Evolutionary conservation across 64 coral and sea anemone genomes (phyloP).

Genomic region (Orbicella faveolata): DNA sequence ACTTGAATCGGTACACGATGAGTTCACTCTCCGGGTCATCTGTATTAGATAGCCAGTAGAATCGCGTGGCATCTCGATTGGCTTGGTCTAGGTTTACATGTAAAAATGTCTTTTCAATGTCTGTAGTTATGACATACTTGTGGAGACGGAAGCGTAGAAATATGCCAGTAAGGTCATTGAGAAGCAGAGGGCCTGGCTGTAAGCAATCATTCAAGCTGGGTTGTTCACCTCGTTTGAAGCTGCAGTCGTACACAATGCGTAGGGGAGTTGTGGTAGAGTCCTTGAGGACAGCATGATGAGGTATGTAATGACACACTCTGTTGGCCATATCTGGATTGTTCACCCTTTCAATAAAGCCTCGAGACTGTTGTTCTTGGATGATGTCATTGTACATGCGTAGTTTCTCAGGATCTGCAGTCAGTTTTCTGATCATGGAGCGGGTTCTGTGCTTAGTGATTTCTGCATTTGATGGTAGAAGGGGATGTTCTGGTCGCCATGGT

Average conservation of each 20-base stretch:
- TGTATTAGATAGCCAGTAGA: conserved; percentile 49
- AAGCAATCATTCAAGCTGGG: conserved; percentile 56
- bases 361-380: conserved; percentile 36
- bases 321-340: not conserved
- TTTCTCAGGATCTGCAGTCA: conserved; percentile 9
- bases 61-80: conserved; percentile 30
- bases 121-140: conserved; percentile 9
- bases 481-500: conserved; percentile 38
- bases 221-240: not conserved
- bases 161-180: conserved; percentile 25
- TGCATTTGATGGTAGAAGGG: conserved; percentile 22
- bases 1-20: conserved; percentile 22
- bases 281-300: conserved; percentile 47
- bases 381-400: conserved; percentile 41
- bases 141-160: conserved; percentile 30
- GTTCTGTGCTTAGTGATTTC: conserved; percentile 24
- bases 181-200: conserved; percentile 9
- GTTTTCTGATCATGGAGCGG: conserved; percentile 21
- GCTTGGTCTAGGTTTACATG: conserved; percentile 35
- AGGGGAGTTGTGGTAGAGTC: conserved; percentile 41
- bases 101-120: conserved; percentile 52
- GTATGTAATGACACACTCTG: conserved; percentile 41
- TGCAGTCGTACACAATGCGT: conserved; percentile 51
- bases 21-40: conserved; percentile 35
- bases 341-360: conserved; percentile 56